Evolutionary conservation across 2,113 vertebrate genomes (phyloP).

Genomic region (Gadus macrocephalus): DNA sequence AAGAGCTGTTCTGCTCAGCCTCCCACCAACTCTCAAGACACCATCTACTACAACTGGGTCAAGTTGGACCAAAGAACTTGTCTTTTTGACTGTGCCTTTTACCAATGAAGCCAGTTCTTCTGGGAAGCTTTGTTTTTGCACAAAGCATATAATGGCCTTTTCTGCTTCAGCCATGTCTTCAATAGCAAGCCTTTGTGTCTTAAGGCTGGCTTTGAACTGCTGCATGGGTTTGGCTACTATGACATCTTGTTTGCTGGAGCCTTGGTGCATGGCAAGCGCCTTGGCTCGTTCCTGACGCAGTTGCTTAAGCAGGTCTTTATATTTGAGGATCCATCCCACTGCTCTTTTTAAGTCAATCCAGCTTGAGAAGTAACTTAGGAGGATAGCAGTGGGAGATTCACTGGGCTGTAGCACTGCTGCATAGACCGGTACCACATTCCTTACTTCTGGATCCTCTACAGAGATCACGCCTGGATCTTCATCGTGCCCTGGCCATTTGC

Average conservation of each 20-base stretch:
- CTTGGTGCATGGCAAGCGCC: no score
- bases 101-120: no score
- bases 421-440: background rate
- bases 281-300: no score
- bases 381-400: background rate
- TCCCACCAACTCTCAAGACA: background rate
- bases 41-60: background rate
- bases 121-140: no score
- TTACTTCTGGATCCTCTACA: background rate
- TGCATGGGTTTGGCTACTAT: no score
- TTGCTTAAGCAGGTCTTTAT: background rate
- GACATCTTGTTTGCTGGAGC: no score
- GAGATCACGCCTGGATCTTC: background rate
- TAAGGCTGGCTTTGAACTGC: no score
- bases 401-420: background rate
- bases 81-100: background rate
- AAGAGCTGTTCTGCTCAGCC: no score
- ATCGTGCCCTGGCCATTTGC: background rate
- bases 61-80: background rate
- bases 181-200: no score
- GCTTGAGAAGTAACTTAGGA: background rate
- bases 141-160: no score
- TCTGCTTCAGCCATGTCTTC: no score
- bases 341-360: background rate
- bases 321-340: background rate